phyloP scores from a whole-genome alignment of 1,140 invertebrate species.

The Conopomorpha cramerella region DNA sequence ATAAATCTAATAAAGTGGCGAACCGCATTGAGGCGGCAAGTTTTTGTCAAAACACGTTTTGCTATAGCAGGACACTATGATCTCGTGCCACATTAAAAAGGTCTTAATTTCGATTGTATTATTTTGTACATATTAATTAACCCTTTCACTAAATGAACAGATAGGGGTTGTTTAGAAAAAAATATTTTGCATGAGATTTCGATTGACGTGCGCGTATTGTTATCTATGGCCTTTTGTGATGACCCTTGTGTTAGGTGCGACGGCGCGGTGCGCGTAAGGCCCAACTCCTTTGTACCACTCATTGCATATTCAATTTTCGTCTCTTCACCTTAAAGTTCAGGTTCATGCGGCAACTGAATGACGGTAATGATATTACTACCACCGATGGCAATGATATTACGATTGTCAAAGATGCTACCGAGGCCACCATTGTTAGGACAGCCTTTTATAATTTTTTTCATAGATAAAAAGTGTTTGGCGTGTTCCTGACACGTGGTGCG shows the following conservation, averaged over 20 bases:
- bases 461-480: constrained; percentile 60
- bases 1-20: constrained; percentile 39
- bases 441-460: constrained; percentile 55
- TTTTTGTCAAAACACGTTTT: constrained; percentile 49
- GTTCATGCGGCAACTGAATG: constrained; percentile 11
- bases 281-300: constrained; percentile 13
- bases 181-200: constrained; percentile 59
- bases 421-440: constrained; percentile 43
- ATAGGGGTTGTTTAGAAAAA: constrained; percentile 55
- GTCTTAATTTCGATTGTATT: constrained; percentile 54
- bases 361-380: constrained; percentile 23
- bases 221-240: constrained; percentile 57
- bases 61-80: constrained; percentile 46
- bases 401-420: constrained; percentile 61
- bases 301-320: constrained; percentile 21
- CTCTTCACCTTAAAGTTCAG: constrained; percentile 28
- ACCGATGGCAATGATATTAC: constrained; percentile 38
- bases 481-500: constrained; percentile 54
- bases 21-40: constrained; percentile 22
- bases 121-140: constrained; percentile 59
- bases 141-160: constrained; percentile 45
- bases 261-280: constrained; percentile 18
- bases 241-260: constrained; percentile 53
- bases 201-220: constrained; percentile 56
- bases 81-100: constrained; percentile 47